Evolutionary conservation across 2,888 invertebrate species (phyloP).

Genomic region (Caenorhabditis doughertyi): DNA sequence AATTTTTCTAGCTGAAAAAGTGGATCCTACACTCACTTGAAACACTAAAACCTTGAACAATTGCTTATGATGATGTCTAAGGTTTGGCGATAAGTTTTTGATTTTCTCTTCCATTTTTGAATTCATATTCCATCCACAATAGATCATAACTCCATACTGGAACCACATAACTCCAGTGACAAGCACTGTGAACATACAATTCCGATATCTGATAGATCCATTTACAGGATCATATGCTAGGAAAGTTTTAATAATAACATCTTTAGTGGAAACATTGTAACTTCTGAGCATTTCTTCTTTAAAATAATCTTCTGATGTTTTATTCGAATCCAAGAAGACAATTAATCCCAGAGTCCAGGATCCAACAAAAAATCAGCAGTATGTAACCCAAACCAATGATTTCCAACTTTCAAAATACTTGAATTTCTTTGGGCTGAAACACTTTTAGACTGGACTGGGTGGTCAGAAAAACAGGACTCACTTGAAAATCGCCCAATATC

Average conservation of each 20-base stretch:
- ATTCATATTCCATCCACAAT: background rate
- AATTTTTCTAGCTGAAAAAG: too few relatives aligned
- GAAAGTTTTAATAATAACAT: background rate
- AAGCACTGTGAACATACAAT: background rate
- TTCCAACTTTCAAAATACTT: background rate
- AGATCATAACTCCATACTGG: background rate
- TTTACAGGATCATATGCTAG: background rate
- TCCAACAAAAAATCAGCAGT: background rate
- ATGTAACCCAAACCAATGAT: background rate
- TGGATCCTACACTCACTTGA: background rate
- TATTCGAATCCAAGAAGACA: background rate
- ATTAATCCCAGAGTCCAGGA: background rate
- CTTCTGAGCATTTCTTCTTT: background rate
- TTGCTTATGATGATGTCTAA: conserved; percentile 2
- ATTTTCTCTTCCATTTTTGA: conserved; percentile 5
- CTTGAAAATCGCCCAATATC: conserved; percentile 15
- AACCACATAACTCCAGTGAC: background rate
- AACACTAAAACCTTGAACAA: conserved; percentile 14
- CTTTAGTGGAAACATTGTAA: background rate
- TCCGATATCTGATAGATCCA: background rate
- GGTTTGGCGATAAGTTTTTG: background rate
- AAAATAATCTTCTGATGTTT: background rate
- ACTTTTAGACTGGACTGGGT: background rate
- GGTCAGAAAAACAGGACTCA: background rate
- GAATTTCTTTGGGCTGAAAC: background rate